Evolutionary conservation across 2,888 invertebrate species (phyloP), one percentile per base, ranked within the genome.

Genomic region (Drosophila subquinaria): DNA sequence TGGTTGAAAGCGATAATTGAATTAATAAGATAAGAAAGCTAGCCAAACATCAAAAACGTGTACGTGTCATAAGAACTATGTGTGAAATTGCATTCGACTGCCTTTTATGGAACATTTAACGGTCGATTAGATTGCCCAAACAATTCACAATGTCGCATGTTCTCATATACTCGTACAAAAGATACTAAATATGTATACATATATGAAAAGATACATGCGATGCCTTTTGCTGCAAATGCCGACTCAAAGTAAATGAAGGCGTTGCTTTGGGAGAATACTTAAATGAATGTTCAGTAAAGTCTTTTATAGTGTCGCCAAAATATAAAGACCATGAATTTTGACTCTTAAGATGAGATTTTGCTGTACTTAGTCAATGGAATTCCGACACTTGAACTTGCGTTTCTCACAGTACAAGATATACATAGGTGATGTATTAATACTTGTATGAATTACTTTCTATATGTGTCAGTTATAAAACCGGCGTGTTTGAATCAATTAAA

Each of bases 401-500:
- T 64, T 76, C 69, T 56, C 76, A 73, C 63, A 57, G 40, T 33
- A 40, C 20, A 51, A 27, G 40, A 20, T 17, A 47, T 5, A 4
- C 5, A 15, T 17, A 47, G 11, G 15, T 48, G 48, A n/a, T 30
- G 30, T 4, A 10, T 48, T 48, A 15, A 30, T 45, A 17, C 20
- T 2, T 17, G 43, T 45, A 23, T 17, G 33, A 45, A 59, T 36
- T 38, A 27, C n/a, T 38, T n/a, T 15, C 11, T 38, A 11, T 63
- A 15, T 56, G 40, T 71, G 56, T 42, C 56, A 45, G 47, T 69
- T 64, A 61, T 74, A 47, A 50, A 36, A 71, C 43, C 88, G 83
- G 83, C 71, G 27, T 67, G 59, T 83, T 88, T 88, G 86, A 86
- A 47, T 75, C 88, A 83, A 82, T 83, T 83, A 75, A 78, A 67